Base-by-base conservation (phyloP, 2,797 vertebrate genomes). In the Artibeus jamaicensis region DNA sequence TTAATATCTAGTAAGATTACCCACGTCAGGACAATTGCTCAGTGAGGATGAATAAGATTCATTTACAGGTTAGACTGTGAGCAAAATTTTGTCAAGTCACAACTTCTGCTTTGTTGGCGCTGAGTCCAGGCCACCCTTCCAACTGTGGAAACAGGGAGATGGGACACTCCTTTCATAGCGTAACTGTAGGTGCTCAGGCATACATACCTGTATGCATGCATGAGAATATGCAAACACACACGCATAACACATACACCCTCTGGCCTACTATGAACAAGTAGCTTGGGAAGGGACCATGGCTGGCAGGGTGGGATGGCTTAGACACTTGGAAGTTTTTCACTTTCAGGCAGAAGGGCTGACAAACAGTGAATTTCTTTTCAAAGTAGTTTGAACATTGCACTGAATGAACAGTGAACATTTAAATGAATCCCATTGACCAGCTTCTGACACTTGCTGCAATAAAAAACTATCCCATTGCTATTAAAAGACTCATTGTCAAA, bases 181-280 rank as follows among this genome's bases (percentile, higher is more conserved):
- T 79, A 71, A 32, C 37, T 71, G 9, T 48, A 79, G 10, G 2
- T 34, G 24, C 18, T 22, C 3, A 5, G 29, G 18, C 11, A 15
- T 0, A 8, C 11, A 15, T 0, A 8, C 11, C 65, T 53, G 2
- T 11, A 22, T 15, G n/a, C 8, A 55, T 0, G 6, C n/a, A n/a
- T 3, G 1, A 14, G 29, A 8, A 29, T 50, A 77, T 44, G 46
- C 12, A 19, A 37, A 26, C 14, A 39, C 8, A 46, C 3, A 46
- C 5, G 50, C 12, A 19, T 10, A 67, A 79, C 1, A 10, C 18
- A 11, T 16, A 59, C 12, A 19, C 21, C 26, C 37, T 76, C 39
- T 86, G 70, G 34, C 24, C 42, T 34, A n/a, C 26, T 42, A 57
- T 29, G 68, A 87, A n/a, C n/a, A 59, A 87, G 62, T 10, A 74